Base-by-base conservation (phyloP, 2,888 invertebrate species). In the Icerya purchasi region DNA sequence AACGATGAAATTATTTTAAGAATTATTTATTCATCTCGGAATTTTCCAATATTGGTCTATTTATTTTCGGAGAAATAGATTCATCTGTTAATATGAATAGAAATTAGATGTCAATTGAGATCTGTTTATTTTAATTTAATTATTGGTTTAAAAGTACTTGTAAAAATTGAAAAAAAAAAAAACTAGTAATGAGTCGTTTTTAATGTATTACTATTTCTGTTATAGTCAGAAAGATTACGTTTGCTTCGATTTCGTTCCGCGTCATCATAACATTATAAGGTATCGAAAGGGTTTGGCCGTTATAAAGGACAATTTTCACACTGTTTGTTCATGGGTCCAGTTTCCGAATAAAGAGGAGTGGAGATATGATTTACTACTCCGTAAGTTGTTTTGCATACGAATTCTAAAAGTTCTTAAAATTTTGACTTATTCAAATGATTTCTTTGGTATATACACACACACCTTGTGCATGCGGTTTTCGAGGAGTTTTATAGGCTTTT, bases 241-340 rank as follows among this genome's bases (percentile, higher is more conserved):
- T 5, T 97, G 97, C 69, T 94, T 94, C 67, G 93, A 97, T 70
- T 92, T 97, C 71, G 83, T 94, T 57, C 90, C 92, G 0, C 82
- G 90, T 60, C 94, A 96, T 75, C 94, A 94, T 71, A 96, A 94
- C 70, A 77, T 97, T 61, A 92, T 97, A 66, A 77, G 96, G 65
- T 97, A 86, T 72, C 78, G 90, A 50, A 84, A 82, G 72, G 90
- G 91, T 3, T 69, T 88, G 56, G 91, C 91, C 1, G 87, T 91
- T 66, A 92, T 91, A 58, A 86, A 82, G 68, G 87, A 89, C 66
- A 82, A 88, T 69, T 93, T 91, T 68, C 85, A 86, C 67, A 92
- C 91, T 1, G 92, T 91, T 0, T 93, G 92, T 68, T 91, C 92
- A 0, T 92, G 90, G 89, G 88, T 90, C 0, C 90, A 91, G 68